A percentile compares a stretch with the other conserved stretches of the same genome.
Conservation (phyloP, 2,113 vertebrate species). For the Eublepharis macularius region DNA sequence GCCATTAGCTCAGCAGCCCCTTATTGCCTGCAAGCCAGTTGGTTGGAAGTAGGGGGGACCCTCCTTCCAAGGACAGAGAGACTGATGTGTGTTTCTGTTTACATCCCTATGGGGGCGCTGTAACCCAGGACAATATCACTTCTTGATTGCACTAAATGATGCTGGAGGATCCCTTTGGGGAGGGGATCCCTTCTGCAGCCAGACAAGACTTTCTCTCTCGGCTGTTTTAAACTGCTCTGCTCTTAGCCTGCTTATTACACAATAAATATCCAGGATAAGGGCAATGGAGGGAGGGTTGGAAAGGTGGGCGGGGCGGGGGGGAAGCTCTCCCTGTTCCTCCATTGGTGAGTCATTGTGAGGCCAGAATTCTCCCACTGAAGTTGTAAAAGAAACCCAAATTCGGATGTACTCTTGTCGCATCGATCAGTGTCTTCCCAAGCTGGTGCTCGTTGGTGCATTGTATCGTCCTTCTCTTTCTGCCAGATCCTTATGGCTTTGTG, state of each 20-base stretch:
- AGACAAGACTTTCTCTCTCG: too few species aligned
- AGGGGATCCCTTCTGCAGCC: not conserved
- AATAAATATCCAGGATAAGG: not conserved
- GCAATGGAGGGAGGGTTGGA: not conserved
- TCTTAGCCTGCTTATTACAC: not conserved
- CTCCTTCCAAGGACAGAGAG: not conserved
- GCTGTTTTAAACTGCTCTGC: not conserved
- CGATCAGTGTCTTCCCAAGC: too few species aligned
- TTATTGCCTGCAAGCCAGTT: not conserved
- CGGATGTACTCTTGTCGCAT: not conserved
- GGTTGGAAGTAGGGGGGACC: not conserved
- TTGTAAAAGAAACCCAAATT: not conserved
- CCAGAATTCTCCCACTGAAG: not conserved
- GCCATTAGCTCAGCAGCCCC: constrained; percentile 38
- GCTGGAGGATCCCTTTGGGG: not conserved
- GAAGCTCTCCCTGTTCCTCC: not conserved
- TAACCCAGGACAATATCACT: not conserved
- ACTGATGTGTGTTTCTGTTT: not conserved
- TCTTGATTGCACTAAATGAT: not conserved
- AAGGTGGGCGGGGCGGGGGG: fast-evolving
- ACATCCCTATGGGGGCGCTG: not conserved
- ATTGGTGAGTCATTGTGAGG: not conserved
- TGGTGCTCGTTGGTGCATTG: not conserved
- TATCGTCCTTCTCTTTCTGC: not conserved
- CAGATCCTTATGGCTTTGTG: not conserved